Conservation (phyloP, 2,113 vertebrate species). For the Paradoxurus hermaphroditus region DNA sequence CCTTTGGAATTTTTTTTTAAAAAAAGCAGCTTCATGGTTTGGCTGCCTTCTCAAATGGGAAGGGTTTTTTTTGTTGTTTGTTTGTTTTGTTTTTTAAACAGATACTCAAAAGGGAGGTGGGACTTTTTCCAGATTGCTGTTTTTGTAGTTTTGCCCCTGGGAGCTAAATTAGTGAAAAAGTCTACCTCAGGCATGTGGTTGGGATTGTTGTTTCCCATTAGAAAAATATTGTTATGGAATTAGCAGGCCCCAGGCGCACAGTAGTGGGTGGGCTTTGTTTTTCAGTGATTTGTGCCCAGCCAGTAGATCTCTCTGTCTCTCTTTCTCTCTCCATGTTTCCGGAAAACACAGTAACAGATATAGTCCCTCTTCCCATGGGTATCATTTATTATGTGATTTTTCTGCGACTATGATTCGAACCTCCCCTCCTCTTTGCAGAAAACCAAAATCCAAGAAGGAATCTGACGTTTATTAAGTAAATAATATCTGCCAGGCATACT, state of each 20-base stretch:
- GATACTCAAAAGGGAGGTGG: neutral
- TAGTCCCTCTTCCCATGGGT: neutral
- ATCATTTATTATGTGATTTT: neutral
- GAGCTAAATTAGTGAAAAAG: constrained; percentile 44
- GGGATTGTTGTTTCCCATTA: neutral
- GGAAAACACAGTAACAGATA: neutral
- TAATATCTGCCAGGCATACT: neutral
- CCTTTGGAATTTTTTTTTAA: neutral
- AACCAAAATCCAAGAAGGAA: neutral
- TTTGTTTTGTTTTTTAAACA: neutral
- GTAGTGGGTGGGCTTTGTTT: neutral
- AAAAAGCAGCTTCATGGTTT: neutral
- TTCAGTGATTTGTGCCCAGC: neutral
- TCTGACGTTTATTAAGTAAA: neutral
- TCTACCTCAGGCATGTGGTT: neutral
- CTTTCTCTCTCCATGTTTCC: neutral
- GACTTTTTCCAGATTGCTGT: constrained; percentile 18
- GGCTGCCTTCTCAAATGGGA: neutral
- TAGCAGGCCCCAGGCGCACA: neutral
- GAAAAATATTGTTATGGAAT: constrained; percentile 7
- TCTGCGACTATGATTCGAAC: neutral
- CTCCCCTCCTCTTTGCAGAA: neutral
- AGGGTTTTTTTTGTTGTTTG: neutral
- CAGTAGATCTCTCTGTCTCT: accelerated
- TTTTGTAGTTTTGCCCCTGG: constrained; percentile 20